These are phyloP conservation scores for Leptopilina boulardi DNA, from an alignment of 1,140 invertebrate species.

Conservation along the genomic window DNA sequence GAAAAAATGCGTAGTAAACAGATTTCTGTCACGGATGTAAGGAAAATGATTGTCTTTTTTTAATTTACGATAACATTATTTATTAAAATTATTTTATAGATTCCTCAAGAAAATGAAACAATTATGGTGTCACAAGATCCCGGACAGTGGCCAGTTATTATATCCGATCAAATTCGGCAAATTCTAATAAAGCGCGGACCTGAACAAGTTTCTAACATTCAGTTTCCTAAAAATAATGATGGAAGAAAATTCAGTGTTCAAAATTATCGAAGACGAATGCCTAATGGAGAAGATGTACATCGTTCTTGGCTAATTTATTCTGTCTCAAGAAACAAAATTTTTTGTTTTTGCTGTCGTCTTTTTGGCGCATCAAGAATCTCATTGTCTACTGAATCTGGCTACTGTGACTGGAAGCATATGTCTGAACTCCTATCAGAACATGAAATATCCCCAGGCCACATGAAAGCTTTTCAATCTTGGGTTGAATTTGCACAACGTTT, in stretches of 20 bases:
- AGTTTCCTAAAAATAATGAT: constrained; percentile 6
- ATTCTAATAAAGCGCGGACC: neutral
- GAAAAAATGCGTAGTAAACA: neutral
- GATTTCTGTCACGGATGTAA: neutral
- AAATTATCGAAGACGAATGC: constrained; percentile 4
- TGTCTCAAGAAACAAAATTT: constrained; percentile 40
- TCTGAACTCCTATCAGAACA: constrained; percentile 34
- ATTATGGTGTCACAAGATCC: neutral
- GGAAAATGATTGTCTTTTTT: neutral
- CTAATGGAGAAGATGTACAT: constrained; percentile 18
- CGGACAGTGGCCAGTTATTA: neutral
- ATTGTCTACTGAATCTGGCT: constrained; percentile 43
- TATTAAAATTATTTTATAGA: neutral
- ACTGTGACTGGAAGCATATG: constrained; percentile 47
- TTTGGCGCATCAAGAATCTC: constrained; percentile 42
- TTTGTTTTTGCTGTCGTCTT: constrained; percentile 54
- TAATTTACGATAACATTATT: neutral
- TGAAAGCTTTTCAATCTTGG: constrained; percentile 41
- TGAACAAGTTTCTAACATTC: neutral
- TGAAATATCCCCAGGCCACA: constrained; percentile 45
- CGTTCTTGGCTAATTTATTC: constrained; percentile 50
- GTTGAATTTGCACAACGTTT: constrained; percentile 43
- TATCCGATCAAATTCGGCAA: neutral
- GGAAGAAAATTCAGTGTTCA: neutral
- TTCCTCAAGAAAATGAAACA: neutral